Evolutionary conservation across 2,888 invertebrate species (phyloP).

Genomic region (Dastarcus helophoroides): DNA sequence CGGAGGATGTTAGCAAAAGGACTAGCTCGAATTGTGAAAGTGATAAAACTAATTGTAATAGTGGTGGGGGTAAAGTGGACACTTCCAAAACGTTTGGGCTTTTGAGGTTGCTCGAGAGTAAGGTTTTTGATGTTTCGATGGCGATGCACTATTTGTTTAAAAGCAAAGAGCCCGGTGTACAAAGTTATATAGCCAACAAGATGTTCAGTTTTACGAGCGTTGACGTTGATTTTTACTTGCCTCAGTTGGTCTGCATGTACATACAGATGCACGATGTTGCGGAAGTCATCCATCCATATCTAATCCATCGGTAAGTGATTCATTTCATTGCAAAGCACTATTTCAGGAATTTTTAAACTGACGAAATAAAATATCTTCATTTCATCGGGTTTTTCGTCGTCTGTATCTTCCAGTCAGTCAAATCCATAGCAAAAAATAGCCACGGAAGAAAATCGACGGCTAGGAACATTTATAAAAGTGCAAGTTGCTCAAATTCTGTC

Average conservation of each 20-base stretch:
- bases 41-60: too few relatives aligned
- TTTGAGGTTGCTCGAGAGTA: slow-evolving; percentile 90
- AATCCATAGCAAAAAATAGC: too few relatives aligned
- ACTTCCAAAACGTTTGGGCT: slow-evolving; percentile 45
- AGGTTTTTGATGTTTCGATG: slow-evolving; percentile 96
- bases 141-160: slow-evolving; percentile 97
- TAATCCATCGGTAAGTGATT: slow-evolving; percentile 57
- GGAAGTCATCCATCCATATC: slow-evolving; percentile 78
- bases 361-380: too few relatives aligned
- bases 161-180: slow-evolving; percentile 95
- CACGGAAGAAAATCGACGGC: too few relatives aligned
- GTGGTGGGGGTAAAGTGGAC: neutral
- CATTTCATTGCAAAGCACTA: too few relatives aligned
- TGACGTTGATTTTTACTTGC: slow-evolving; percentile 95
- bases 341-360: too few relatives aligned
- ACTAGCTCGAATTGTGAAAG: slow-evolving; percentile 29
- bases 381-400: too few relatives aligned
- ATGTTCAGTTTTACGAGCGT: slow-evolving; percentile 87
- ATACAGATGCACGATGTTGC: slow-evolving; percentile 97
- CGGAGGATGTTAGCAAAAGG: slow-evolving; percentile 25
- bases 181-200: slow-evolving; percentile 95
- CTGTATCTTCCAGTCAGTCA: too few relatives aligned
- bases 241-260: slow-evolving; percentile 96
- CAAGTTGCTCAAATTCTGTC: too few relatives aligned
- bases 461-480: too few relatives aligned